phyloP scores from a whole-genome alignment of 1,140 invertebrate genomes.

The Lordiphosa collinella region DNA sequence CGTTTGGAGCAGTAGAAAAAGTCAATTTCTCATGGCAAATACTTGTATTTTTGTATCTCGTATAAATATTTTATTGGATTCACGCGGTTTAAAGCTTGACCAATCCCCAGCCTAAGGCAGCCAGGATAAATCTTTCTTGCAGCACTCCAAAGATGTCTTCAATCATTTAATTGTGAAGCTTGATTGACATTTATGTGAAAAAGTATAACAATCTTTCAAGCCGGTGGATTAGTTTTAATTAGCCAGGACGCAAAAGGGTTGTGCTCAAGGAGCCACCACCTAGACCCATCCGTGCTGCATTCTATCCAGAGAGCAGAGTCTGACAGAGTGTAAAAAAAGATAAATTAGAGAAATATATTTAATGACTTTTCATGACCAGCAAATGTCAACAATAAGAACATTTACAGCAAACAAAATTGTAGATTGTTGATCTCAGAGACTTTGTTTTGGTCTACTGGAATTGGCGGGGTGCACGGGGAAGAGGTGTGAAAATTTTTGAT shows the following conservation, averaged over 20 bases:
- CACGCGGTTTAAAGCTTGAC: background rate
- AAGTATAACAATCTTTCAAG: constrained; percentile 50
- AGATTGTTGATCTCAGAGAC: constrained; percentile 38
- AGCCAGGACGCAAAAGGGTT: constrained; percentile 49
- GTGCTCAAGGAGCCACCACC: background rate
- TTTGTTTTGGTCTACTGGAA: constrained; percentile 18
- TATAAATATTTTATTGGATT: constrained; percentile 35
- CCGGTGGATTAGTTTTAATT: constrained; percentile 72
- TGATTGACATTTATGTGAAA: constrained; percentile 76
- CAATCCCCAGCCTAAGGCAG: background rate
- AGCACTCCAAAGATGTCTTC: constrained; percentile 49
- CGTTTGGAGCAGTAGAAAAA: constrained; percentile 60
- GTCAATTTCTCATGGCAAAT: constrained; percentile 79
- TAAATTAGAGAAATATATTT: constrained; percentile 78
- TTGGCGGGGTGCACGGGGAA: constrained; percentile 9
- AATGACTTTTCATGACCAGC: constrained; percentile 77
- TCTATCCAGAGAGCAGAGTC: constrained; percentile 35
- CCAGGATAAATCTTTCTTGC: background rate
- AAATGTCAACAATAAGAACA: constrained; percentile 73
- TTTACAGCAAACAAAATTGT: constrained; percentile 45
- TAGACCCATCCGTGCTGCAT: constrained; percentile 37
- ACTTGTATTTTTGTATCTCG: constrained; percentile 66
- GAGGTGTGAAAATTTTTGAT: constrained; percentile 75
- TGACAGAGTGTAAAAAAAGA: constrained; percentile 48
- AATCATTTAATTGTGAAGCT: constrained; percentile 71